phyloP scores from a whole-genome alignment of 1,140 invertebrate genomes.

The Drosophila sulfurigaster region DNA sequence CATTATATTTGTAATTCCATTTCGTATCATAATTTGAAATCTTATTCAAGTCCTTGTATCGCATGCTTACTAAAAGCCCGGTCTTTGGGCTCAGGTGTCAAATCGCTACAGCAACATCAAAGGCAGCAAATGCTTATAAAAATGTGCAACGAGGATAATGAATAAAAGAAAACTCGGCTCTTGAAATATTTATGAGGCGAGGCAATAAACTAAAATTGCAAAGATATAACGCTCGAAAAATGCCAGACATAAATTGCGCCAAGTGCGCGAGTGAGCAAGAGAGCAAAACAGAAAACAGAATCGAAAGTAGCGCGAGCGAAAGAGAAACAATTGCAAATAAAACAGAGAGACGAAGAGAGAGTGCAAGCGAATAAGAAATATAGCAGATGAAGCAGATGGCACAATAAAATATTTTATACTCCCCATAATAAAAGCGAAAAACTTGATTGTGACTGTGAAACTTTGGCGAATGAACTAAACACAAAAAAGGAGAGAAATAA shows the following conservation, averaged over 20 bases:
- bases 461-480: conserved; percentile 52
- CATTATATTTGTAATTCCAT: neutral
- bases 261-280: conserved; percentile 4
- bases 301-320: neutral
- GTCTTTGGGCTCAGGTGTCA: conserved; percentile 39
- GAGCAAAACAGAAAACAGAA: conserved; percentile 17
- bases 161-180: conserved; percentile 56
- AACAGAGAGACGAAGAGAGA: neutral
- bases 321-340: conserved; percentile 14
- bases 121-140: conserved; percentile 29
- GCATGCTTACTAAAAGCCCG: too few relatives aligned
- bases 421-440: conserved; percentile 72
- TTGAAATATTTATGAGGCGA: conserved; percentile 70
- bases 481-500: conserved; percentile 9
- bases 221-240: conserved; percentile 66
- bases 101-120: conserved; percentile 51
- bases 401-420: conserved; percentile 73
- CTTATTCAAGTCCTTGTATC: conserved; percentile 14
- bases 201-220: conserved; percentile 64
- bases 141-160: conserved; percentile 20
- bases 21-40: conserved; percentile 1
- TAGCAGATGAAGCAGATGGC: conserved; percentile 44
- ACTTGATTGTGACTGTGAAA: conserved; percentile 73
- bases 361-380: conserved; percentile 13
- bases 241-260: conserved; percentile 63